A percentile compares a stretch with the other conserved stretches of the same genome.
These are phyloP conservation scores for Rafetus swinhoei DNA, from an alignment of 2,113 vertebrate genomes.

Conservation along the genomic window DNA sequence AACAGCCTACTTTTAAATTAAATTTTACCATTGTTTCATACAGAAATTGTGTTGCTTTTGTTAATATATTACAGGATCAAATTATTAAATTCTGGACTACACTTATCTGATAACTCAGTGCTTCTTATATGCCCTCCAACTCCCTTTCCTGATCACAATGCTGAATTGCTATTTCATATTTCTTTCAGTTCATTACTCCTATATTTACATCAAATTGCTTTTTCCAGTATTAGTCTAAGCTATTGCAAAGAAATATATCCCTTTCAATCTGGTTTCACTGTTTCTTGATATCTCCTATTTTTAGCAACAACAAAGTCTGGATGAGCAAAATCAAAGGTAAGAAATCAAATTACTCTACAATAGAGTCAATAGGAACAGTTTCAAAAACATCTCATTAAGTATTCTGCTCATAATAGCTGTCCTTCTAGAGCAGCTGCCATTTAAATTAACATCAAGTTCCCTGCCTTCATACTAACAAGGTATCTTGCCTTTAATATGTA, in stretches of 20 bases:
- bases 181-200: background rate
- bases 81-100: background rate
- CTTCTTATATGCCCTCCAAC: background rate
- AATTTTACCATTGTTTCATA: background rate
- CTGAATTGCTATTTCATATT: background rate
- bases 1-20: background rate
- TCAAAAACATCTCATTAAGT: background rate
- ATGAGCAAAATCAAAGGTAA: background rate
- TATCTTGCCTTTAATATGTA: background rate
- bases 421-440: background rate
- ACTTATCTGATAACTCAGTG: background rate
- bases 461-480: background rate
- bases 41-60: background rate
- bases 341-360: background rate
- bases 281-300: background rate
- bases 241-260: background rate
- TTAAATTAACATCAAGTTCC: background rate
- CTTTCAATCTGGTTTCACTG: background rate
- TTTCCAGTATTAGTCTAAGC: background rate
- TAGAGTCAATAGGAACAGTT: background rate
- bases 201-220: background rate
- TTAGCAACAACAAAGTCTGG: background rate
- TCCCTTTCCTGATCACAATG: background rate
- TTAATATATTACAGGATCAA: background rate
- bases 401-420: background rate